A percentile compares a stretch with the other conserved stretches of the same genome.
phyloP scores from a whole-genome alignment of 2,113 vertebrate genomes.

The Caloenas nicobarica region DNA sequence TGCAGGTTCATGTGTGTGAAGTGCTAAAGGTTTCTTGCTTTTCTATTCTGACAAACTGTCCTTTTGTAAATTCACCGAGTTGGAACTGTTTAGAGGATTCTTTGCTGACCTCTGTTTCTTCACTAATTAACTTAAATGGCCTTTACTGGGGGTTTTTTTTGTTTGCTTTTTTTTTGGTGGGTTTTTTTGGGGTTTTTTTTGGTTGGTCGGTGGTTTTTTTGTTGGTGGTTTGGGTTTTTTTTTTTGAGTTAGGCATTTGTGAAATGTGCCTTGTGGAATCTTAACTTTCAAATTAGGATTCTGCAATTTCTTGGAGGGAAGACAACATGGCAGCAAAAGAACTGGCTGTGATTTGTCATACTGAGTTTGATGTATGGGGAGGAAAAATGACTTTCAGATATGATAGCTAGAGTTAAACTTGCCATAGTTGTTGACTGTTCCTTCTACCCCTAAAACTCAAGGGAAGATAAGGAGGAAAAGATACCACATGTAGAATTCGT shows the following conservation, averaged over 20 bases:
- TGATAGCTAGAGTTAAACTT: background rate
- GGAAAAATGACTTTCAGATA: background rate
- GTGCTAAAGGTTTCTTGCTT: background rate
- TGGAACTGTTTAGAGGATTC: background rate
- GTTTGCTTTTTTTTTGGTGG: background rate
- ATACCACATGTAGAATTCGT: background rate
- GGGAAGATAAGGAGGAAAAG: background rate
- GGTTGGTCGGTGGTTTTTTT: no score
- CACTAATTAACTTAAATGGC: background rate
- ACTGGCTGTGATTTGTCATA: background rate
- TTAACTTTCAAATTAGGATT: background rate
- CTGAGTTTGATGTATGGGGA: background rate
- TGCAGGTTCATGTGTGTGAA: accelerated
- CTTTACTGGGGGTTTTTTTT: background rate
- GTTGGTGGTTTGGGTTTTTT: background rate
- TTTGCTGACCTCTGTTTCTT: background rate
- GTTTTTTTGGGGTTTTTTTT: no score
- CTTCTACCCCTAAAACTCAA: background rate
- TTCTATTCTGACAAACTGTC: background rate
- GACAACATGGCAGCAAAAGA: background rate
- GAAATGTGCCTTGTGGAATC: background rate
- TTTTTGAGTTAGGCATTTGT: background rate
- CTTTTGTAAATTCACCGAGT: background rate
- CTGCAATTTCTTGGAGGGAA: background rate
- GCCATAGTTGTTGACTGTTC: background rate